Conservation (phyloP, 2,113 vertebrate species). For the Oryctolagus cuniculus region DNA sequence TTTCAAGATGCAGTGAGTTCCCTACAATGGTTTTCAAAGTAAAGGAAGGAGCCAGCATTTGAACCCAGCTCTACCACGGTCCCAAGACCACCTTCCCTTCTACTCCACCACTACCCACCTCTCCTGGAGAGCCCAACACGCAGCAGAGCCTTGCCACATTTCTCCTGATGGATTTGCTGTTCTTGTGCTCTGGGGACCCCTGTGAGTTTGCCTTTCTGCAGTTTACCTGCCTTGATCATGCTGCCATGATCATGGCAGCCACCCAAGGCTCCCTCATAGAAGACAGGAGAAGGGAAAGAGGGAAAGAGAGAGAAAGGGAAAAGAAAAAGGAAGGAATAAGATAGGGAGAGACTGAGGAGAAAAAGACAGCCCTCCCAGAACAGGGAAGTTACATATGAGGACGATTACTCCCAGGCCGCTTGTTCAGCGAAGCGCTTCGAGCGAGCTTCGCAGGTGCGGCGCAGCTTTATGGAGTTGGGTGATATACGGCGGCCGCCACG, state of each 20-base stretch:
- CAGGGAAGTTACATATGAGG: slow-evolving; percentile 46
- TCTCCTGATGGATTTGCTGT: background rate
- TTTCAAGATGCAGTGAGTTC: too few species aligned
- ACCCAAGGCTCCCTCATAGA: background rate
- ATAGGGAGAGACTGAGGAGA: background rate
- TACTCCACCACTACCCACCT: too few species aligned
- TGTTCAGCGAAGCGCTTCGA: background rate
- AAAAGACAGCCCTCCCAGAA: background rate
- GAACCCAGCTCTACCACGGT: background rate
- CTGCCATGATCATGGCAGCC: too few species aligned
- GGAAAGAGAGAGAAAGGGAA: background rate
- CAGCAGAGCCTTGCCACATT: accelerated
- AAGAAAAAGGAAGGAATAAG: background rate
- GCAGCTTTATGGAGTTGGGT: background rate
- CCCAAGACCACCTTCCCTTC: background rate
- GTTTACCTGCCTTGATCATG: background rate
- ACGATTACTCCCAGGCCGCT: background rate
- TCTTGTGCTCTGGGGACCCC: background rate
- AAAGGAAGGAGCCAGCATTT: background rate
- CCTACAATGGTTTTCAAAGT: background rate
- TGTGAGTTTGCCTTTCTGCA: accelerated
- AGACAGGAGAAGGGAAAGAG: background rate
- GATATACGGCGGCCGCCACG: background rate
- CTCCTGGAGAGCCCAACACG: background rate
- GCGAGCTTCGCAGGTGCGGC: background rate